Conservation (phyloP, 2,113 vertebrate genomes). For the Esox niger region DNA sequence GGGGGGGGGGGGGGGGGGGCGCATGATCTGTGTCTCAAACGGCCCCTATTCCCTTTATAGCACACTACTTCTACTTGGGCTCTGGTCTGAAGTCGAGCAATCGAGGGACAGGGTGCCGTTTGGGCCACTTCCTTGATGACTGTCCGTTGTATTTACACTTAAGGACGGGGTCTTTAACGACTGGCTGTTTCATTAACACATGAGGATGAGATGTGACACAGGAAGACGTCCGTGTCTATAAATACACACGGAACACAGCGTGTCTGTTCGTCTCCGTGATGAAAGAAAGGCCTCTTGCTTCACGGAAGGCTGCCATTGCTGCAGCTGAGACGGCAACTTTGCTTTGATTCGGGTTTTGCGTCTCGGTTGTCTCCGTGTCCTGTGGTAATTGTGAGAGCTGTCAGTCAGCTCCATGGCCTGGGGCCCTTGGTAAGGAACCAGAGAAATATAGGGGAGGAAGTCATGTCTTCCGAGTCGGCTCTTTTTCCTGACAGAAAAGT, state of each 20-base stretch:
- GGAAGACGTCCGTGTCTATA: slow-evolving; percentile 30
- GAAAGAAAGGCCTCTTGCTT: slow-evolving; percentile 9
- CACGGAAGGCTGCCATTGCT: neutral
- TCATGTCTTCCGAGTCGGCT: neutral
- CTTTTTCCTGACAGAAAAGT: neutral
- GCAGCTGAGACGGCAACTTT: slow-evolving; percentile 2
- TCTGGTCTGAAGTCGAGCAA: slow-evolving; percentile 2
- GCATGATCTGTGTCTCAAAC: too few relatives aligned
- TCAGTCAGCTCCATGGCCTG: slow-evolving; percentile 5
- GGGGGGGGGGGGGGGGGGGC: too few relatives aligned
- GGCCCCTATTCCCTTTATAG: neutral
- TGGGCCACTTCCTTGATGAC: slow-evolving; percentile 1
- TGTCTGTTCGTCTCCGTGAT: slow-evolving; percentile 32
- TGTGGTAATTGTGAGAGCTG: slow-evolving; percentile 9
- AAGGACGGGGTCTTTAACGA: slow-evolving; percentile 14
- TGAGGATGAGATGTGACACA: slow-evolving; percentile 46
- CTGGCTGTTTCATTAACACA: slow-evolving; percentile 60
- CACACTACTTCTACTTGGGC: neutral
- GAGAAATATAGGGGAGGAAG: neutral
- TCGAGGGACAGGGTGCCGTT: neutral
- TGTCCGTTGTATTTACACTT: slow-evolving; percentile 29
- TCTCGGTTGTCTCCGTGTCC: slow-evolving; percentile 11
- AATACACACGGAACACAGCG: slow-evolving; percentile 22
- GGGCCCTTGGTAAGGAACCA: neutral
- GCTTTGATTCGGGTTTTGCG: slow-evolving; percentile 17